A percentile compares a stretch with the other conserved stretches of the same genome.
Evolutionary conservation across 2,888 invertebrate species (phyloP).

Genomic region (Tenthredo distinguenda): DNA sequence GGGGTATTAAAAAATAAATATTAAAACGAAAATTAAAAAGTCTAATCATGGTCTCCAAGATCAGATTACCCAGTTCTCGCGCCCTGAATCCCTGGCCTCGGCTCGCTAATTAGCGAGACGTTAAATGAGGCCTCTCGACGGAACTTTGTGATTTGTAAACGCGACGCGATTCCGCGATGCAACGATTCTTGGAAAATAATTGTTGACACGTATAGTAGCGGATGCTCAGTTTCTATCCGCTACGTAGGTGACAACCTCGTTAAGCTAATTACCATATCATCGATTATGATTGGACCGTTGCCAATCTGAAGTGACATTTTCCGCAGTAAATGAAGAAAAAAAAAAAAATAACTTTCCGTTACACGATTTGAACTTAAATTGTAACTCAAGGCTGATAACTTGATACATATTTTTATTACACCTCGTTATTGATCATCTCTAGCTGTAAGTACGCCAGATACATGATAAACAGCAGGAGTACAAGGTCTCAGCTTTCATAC

Average conservation of each 20-base stretch:
- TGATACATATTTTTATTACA: neutral
- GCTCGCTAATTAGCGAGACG: slow-evolving; percentile 27
- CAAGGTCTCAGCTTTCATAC: neutral
- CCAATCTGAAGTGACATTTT: neutral
- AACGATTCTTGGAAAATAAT: neutral
- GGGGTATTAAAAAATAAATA: slow-evolving; percentile 47
- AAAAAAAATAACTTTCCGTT: neutral
- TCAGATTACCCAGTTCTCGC: slow-evolving; percentile 26
- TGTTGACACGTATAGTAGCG: neutral
- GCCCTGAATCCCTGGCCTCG: neutral
- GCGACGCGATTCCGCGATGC: neutral
- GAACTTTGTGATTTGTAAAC: neutral
- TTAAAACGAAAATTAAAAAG: slow-evolving; percentile 47
- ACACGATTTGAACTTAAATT: neutral
- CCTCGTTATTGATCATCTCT: neutral
- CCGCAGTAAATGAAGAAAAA: neutral
- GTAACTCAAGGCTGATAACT: neutral
- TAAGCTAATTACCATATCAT: neutral
- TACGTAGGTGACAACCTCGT: neutral
- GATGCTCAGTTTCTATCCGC: neutral
- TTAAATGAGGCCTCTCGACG: slow-evolving; percentile 28
- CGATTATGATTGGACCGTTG: neutral
- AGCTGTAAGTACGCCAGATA: neutral
- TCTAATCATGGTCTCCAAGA: slow-evolving; percentile 40
- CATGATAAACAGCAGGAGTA: neutral